These are phyloP conservation scores for Netelia fuscicornis DNA, from an alignment of 2,888 invertebrate genomes.

Conservation along the genomic window DNA sequence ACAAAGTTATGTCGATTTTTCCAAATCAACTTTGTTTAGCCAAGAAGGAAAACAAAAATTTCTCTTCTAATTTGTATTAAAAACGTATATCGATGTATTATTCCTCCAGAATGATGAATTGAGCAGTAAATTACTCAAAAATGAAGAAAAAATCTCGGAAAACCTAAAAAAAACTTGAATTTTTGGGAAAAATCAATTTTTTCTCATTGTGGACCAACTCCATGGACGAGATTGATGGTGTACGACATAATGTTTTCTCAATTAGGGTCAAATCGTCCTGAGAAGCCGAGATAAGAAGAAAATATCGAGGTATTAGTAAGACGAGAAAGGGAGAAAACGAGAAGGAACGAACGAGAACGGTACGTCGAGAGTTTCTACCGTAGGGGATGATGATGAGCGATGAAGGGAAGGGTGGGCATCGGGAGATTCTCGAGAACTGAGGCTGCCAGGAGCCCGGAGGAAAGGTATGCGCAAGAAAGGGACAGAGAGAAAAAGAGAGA, in stretches of 20 bases:
- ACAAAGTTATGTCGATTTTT: no score
- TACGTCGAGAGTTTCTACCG: conserved; percentile 8
- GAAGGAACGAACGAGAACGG: conserved; percentile 1
- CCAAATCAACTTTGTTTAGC: no score
- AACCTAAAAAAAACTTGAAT: no score
- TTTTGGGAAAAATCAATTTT: no score
- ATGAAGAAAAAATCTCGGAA: background rate
- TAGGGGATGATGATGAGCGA: conserved; percentile 14
- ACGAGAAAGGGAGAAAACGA: conserved; percentile 13
- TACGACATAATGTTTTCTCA: no score
- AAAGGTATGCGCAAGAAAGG: background rate
- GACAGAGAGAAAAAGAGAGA: conserved; percentile 17
- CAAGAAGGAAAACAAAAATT: no score
- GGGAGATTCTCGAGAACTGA: conserved; percentile 53
- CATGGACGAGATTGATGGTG: no score
- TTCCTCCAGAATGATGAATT: background rate
- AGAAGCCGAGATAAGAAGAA: conserved; percentile 10
- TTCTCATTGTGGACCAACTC: no score
- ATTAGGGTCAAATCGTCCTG: no score
- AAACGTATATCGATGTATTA: background rate
- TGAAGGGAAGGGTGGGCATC: conserved; percentile 38
- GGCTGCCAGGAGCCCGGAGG: conserved; percentile 29
- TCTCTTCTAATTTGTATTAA: no score
- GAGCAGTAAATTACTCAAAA: background rate
- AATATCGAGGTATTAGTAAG: conserved; percentile 23